These are phyloP conservation scores for Drosophila fuyamai DNA, from an alignment of 1,140 invertebrate species.

Conservation along the genomic window DNA sequence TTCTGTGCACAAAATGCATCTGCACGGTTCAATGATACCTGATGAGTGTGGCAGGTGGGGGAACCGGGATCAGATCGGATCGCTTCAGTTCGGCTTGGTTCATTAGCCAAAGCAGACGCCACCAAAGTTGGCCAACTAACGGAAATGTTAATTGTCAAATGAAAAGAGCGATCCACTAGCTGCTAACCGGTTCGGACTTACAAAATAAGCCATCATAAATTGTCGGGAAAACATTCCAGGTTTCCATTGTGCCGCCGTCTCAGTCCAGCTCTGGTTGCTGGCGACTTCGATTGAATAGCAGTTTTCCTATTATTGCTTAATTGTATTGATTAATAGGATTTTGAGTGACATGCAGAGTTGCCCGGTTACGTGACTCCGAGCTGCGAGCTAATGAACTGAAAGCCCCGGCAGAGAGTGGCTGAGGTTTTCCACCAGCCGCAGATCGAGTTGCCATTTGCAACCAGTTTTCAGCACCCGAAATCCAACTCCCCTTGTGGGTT, in stretches of 20 bases:
- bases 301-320: constrained; percentile 81
- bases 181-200: constrained; percentile 68
- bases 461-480: constrained; percentile 37
- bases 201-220: constrained; percentile 82
- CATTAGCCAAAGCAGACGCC: constrained; percentile 81
- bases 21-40: constrained; percentile 49
- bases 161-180: constrained; percentile 47
- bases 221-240: constrained; percentile 67
- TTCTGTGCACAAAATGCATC: constrained; percentile 3
- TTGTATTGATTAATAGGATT: constrained; percentile 81
- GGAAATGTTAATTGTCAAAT: constrained; percentile 83
- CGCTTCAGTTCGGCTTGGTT: constrained; percentile 41
- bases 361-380: constrained; percentile 64
- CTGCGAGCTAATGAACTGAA: constrained; percentile 73
- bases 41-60: constrained; percentile 18
- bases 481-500: constrained; percentile 8
- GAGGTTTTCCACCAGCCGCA: constrained; percentile 20
- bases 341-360: constrained; percentile 75
- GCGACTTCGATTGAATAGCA: constrained; percentile 63
- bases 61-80: constrained; percentile 7
- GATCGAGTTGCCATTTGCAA: constrained; percentile 26
- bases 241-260: constrained; percentile 52
- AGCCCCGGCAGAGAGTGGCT: constrained; percentile 4
- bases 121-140: constrained; percentile 82
- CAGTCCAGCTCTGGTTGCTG: constrained; percentile 12